A percentile compares a stretch with the other conserved stretches of the same genome.
These are phyloP conservation scores for Squalus acanthias DNA, from an alignment of 2,797 vertebrate genomes.

Conservation along the genomic window DNA sequence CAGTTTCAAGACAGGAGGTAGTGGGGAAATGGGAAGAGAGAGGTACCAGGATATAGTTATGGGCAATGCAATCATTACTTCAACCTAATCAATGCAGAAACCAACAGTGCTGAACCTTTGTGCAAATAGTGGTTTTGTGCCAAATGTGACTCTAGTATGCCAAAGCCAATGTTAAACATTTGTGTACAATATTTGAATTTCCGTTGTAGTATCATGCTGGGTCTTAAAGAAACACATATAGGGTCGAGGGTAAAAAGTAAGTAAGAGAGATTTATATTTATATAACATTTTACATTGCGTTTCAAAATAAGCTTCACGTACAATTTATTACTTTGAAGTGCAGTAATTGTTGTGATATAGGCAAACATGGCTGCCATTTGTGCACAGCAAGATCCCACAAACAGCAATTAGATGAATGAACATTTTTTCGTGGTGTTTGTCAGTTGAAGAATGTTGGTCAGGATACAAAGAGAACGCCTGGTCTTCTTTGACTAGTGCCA, in stretches of 20 bases:
- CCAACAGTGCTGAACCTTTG: not conserved
- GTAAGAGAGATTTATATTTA: not conserved
- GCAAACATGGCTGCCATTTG: not conserved
- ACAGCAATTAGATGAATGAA: not conserved
- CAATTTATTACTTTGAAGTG: not conserved
- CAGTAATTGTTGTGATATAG: not conserved
- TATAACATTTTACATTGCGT: not conserved
- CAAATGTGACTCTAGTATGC: not conserved
- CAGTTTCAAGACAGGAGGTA: not conserved
- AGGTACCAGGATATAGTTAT: not conserved
- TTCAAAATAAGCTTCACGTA: not conserved
- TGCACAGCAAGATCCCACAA: not conserved
- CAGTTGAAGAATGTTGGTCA: not conserved
- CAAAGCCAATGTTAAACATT: not conserved
- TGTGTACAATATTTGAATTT: not conserved
- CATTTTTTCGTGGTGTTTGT: not conserved
- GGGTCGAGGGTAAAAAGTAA: not conserved
- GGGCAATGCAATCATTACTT: not conserved
- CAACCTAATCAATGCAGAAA: not conserved
- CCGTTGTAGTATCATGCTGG: not conserved
- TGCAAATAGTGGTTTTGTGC: not conserved
- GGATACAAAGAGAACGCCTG: not conserved
- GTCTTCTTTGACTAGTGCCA: not conserved
- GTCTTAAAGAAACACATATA: not conserved
- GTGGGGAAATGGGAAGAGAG: not conserved